Evolutionary conservation across 2,113 vertebrate species (phyloP), one percentile per base, ranked within the genome.

Genomic region (Upupa epops): DNA sequence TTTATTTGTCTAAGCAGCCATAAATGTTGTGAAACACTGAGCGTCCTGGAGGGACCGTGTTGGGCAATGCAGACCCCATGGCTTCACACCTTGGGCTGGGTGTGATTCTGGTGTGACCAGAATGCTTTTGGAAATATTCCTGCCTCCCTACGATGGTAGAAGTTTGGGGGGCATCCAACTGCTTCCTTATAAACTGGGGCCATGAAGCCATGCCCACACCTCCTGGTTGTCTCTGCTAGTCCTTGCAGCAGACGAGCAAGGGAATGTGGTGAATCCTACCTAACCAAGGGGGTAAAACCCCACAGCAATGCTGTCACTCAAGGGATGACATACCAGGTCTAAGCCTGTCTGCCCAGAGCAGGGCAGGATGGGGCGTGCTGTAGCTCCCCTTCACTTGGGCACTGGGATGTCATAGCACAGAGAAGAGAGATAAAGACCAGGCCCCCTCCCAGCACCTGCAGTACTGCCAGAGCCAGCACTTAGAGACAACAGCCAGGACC

Each of bases 1-100:
- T 94, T 95, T 94, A 89, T 97, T 97, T 96, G 87, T 95, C 75
- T 96, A 96, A 96, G 92, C 78, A 95, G 85, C 85, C 89, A 85
- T 94, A 96, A 96, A 95, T 84, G 91, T 28, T 93, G 83, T 91
- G 85, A 96, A 94, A 90, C 11, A 42, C 32, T 3, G 29, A 93
- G 65, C 0, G 1, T 24, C 36, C 40, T 20, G 26, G 49, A 95
- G 21, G 45, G 49, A n/a, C 37, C 42, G 17, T 3, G 1, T 0
- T 54, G 80, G 72, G 32, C 63, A 40, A 24, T 0, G 0, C n/a
- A 71, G 49, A 16, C 65, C 73, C 37, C 61, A 8, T 5, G 9
- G 59, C 56, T 29, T 31, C 9, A 1, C 2, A 2, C 34, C 70
- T 52, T 22, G 40, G 60, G 19, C 37, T 46, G 48, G 34, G 64